Conservation (phyloP, 2,113 vertebrate genomes). For the Petrocephalus zakoni region DNA sequence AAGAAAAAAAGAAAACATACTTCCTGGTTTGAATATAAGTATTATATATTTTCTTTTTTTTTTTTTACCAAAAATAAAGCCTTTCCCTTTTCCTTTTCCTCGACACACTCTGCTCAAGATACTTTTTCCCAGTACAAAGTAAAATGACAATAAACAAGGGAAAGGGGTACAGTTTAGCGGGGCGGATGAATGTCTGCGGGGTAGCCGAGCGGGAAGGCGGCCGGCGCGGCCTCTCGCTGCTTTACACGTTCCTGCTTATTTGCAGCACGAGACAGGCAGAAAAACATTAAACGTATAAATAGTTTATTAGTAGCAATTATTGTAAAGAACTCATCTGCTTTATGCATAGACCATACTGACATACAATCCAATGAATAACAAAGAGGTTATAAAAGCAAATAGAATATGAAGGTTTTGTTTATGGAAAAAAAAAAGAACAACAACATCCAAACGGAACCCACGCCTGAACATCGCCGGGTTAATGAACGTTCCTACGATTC, state of each 20-base stretch:
- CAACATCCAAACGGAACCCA: conserved; percentile 16
- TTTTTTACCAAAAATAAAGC: conserved; percentile 93
- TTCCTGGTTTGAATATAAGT: conserved; percentile 76
- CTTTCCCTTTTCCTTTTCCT: conserved; percentile 65
- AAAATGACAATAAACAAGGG: conserved; percentile 69
- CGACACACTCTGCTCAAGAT: conserved; percentile 66
- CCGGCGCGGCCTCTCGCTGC: neutral
- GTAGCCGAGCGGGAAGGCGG: conserved; percentile 39
- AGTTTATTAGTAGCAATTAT: conserved; percentile 53
- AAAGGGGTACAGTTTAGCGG: conserved; percentile 55
- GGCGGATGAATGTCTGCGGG: conserved; percentile 59
- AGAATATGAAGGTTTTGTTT: conserved; percentile 41
- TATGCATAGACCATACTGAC: conserved; percentile 48
- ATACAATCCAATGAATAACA: conserved; percentile 52
- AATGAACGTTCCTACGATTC: neutral
- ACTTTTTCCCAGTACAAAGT: conserved; percentile 57
- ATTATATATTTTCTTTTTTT: conserved; percentile 63
- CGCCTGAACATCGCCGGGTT: neutral
- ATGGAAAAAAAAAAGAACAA: conserved; percentile 8
- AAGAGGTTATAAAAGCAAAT: conserved; percentile 50
- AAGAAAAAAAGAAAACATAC: conserved; percentile 67
- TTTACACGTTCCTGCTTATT: conserved; percentile 44
- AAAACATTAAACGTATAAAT: conserved; percentile 59
- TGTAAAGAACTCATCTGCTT: conserved; percentile 36
- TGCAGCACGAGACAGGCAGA: conserved; percentile 50